A percentile compares a stretch with the other conserved stretches of the same genome.
phyloP scores from a whole-genome alignment of 2,888 invertebrate genomes.

The Anarsia innoxiella region DNA sequence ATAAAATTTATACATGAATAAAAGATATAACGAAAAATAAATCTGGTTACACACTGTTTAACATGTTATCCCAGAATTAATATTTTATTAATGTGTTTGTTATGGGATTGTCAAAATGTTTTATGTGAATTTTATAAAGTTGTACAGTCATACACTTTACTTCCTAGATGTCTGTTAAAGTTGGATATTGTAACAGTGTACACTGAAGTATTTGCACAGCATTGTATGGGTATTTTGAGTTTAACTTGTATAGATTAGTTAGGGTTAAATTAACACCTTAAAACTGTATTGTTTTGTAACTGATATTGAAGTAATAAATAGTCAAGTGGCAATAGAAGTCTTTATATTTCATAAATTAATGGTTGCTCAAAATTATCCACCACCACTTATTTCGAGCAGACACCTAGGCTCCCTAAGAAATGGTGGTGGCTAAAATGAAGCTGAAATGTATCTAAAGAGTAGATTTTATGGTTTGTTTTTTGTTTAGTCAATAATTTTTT shows the following conservation, averaged over 20 bases:
- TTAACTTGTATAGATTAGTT: conserved; percentile 11
- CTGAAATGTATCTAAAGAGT: too few species aligned
- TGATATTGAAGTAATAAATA: conserved; percentile 29
- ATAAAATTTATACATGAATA: too few species aligned
- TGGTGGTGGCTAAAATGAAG: too few species aligned
- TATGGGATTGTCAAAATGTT: conserved; percentile 33
- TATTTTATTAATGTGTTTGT: conserved; percentile 20
- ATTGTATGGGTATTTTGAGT: conserved; percentile 6
- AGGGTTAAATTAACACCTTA: conserved; percentile 14
- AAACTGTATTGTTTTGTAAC: conserved; percentile 24
- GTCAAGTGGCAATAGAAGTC: conserved; percentile 41
- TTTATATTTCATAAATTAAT: too few species aligned
- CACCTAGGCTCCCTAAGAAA: too few species aligned
- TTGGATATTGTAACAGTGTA: neutral
- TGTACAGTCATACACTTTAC: conserved; percentile 12
- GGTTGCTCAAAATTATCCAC: too few species aligned
- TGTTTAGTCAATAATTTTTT: too few species aligned
- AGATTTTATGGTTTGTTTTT: too few species aligned
- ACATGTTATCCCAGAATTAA: conserved; percentile 15
- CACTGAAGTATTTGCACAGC: conserved; percentile 2
- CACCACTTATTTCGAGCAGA: too few species aligned
- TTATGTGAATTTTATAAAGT: conserved; percentile 25
- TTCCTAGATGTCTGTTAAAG: neutral
- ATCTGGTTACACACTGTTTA: neutral
- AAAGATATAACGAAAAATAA: too few species aligned